phyloP scores from a whole-genome alignment of 2,113 vertebrate genomes.

The Ceyx margarethae region DNA sequence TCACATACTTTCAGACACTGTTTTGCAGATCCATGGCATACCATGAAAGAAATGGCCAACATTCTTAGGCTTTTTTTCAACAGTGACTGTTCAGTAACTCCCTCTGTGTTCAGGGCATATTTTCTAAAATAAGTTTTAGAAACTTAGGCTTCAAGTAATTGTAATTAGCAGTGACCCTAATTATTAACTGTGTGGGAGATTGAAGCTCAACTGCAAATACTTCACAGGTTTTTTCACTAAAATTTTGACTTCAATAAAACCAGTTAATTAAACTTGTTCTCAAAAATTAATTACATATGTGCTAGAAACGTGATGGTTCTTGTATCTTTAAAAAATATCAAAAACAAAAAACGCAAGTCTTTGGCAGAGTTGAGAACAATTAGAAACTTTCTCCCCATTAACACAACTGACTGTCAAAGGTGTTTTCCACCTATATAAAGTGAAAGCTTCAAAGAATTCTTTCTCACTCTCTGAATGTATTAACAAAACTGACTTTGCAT shows the following conservation, averaged over 20 bases:
- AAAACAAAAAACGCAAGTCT: slow-evolving; percentile 51
- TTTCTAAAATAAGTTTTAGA: background rate
- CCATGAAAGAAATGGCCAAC: background rate
- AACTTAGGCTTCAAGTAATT: background rate
- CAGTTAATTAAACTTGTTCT: slow-evolving; percentile 55
- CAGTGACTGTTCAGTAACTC: background rate
- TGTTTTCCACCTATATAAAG: slow-evolving; percentile 68
- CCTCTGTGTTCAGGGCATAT: background rate
- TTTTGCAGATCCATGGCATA: background rate
- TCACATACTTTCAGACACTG: background rate
- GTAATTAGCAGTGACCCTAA: slow-evolving; percentile 36
- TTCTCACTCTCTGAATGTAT: background rate
- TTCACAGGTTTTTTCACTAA: background rate
- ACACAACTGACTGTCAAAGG: slow-evolving; percentile 65
- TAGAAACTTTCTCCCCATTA: slow-evolving; percentile 64
- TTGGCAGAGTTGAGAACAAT: slow-evolving; percentile 64
- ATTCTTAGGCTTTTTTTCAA: background rate
- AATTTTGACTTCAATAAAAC: slow-evolving; percentile 52
- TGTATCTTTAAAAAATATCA: slow-evolving; percentile 58
- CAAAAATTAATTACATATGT: slow-evolving; percentile 61
- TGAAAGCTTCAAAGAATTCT: slow-evolving; percentile 62
- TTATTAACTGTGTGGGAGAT: slow-evolving; percentile 33
- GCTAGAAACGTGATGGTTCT: slow-evolving; percentile 67
- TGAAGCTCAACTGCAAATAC: slow-evolving; percentile 2
- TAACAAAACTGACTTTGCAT: slow-evolving; percentile 31